Evolutionary conservation across 1,140 invertebrate genomes (phyloP).

Genomic region (Scaptomyza hsui): DNA sequence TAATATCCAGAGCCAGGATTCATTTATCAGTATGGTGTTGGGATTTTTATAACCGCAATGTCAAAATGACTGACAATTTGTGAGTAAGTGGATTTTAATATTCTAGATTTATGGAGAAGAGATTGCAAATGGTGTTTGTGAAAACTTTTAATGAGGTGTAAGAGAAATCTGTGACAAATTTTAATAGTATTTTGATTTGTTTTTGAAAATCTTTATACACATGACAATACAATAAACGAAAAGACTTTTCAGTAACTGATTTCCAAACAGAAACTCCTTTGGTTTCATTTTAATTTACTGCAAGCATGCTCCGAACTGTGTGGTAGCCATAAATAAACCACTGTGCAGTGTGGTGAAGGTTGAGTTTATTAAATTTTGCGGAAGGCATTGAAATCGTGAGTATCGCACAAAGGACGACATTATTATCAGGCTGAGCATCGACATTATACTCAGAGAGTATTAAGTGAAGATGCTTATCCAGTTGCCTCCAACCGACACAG

Average conservation of each 20-base stretch:
- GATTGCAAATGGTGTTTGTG: not conserved
- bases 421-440: slow-evolving; percentile 75
- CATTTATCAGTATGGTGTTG: slow-evolving; percentile 35
- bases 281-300: not conserved
- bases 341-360: slow-evolving; percentile 20
- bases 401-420: slow-evolving; percentile 69
- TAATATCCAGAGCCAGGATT: not conserved
- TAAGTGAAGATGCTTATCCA: slow-evolving; percentile 80
- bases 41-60: slow-evolving; percentile 20
- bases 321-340: slow-evolving; percentile 34
- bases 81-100: not conserved
- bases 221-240: not conserved
- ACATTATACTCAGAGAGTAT: slow-evolving; percentile 74
- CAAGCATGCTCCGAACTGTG: slow-evolving; percentile 13
- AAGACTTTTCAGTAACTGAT: not conserved
- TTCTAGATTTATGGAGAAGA: not conserved
- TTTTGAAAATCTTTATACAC: not conserved
- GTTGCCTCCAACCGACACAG: slow-evolving; percentile 3
- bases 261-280: not conserved
- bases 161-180: slow-evolving; percentile 1
- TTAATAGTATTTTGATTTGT: not conserved
- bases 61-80: not conserved
- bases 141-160: slow-evolving; percentile 2
- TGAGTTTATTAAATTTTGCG: slow-evolving; percentile 71
- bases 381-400: slow-evolving; percentile 23